Conservation (phyloP, 1,140 invertebrate genomes). For the Sinella curviseta region DNA sequence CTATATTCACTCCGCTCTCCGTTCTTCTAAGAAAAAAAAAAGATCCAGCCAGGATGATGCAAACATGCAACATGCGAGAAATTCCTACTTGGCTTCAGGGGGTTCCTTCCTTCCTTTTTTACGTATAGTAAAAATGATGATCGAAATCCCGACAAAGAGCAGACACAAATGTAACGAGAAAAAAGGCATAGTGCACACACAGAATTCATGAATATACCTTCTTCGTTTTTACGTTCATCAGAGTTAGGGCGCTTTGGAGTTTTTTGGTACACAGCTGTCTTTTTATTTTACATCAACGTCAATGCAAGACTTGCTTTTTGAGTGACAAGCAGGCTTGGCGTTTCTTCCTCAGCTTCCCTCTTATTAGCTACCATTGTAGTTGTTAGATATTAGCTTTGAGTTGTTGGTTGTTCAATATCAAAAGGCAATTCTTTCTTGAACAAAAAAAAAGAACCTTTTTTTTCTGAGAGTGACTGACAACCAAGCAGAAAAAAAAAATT, state of each 20-base stretch:
- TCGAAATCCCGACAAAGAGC: conserved; percentile 16
- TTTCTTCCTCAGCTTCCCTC: not conserved
- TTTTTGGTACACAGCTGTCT: not conserved
- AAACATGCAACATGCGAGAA: conserved; percentile 3
- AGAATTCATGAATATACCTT: no score
- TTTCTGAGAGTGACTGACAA: conserved; percentile 3
- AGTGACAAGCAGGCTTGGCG: conserved; percentile 22
- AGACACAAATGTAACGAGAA: conserved; percentile 3
- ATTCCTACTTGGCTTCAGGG: conserved; percentile 13
- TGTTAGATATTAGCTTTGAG: no score
- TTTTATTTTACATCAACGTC: conserved; percentile 6
- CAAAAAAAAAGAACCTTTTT: conserved; percentile 10
- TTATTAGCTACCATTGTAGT: no score
- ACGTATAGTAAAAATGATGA: not conserved
- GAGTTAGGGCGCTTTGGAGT: not conserved
- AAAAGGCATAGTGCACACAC: no score
- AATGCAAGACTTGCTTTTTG: not conserved
- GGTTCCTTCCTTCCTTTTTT: conserved; percentile 13
- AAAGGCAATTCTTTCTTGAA: not conserved
- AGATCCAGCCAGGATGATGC: not conserved
- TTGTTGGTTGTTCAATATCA: no score
- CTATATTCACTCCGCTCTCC: no score
- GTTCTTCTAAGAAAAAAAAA: not conserved
- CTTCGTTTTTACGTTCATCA: not conserved
- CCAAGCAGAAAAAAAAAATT: not conserved